Evolutionary conservation across 2,888 invertebrate genomes (phyloP).

Genomic region (Eulithis testata): DNA sequence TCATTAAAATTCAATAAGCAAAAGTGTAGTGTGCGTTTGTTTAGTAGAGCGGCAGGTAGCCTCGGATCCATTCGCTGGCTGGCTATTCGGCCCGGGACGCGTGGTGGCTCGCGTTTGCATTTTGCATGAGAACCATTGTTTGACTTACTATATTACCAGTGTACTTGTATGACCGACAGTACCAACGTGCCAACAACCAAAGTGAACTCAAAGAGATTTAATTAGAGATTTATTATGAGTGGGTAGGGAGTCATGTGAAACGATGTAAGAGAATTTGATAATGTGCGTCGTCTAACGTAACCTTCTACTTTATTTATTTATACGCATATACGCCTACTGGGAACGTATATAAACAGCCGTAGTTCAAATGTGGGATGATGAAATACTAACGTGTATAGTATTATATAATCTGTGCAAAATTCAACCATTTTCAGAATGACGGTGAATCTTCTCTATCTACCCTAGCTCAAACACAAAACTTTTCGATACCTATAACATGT

Average conservation of each 20-base stretch:
- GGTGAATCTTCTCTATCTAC: too few relatives aligned
- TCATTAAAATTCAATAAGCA: conserved; percentile 53
- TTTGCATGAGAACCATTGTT: conserved; percentile 73
- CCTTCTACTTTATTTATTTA: conserved; percentile 31
- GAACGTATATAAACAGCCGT: conserved; percentile 10
- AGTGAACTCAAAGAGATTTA: conserved; percentile 37
- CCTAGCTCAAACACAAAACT: too few relatives aligned
- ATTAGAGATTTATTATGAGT: conserved; percentile 39
- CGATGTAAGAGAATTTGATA: conserved; percentile 28
- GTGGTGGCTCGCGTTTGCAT: conserved; percentile 63
- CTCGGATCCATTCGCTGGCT: conserved; percentile 53
- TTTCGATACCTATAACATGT: too few relatives aligned
- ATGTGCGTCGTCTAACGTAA: conserved; percentile 29
- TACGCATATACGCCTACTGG: conserved; percentile 18
- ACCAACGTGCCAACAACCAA: conserved; percentile 24
- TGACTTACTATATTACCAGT: conserved; percentile 45
- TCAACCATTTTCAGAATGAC: too few relatives aligned
- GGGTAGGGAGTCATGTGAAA: conserved; percentile 22
- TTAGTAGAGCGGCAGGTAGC: conserved; percentile 56
- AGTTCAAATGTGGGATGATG: conserved; percentile 10
- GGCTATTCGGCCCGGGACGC: conserved; percentile 49
- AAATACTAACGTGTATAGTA: conserved; percentile 5
- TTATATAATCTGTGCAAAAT: too few relatives aligned
- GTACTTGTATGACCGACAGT: conserved; percentile 28
- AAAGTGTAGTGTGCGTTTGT: conserved; percentile 59